Evolutionary conservation across 2,888 invertebrate genomes (phyloP), one percentile per base, ranked within the genome.

Genomic region (Philhelius pedissequus): DNA sequence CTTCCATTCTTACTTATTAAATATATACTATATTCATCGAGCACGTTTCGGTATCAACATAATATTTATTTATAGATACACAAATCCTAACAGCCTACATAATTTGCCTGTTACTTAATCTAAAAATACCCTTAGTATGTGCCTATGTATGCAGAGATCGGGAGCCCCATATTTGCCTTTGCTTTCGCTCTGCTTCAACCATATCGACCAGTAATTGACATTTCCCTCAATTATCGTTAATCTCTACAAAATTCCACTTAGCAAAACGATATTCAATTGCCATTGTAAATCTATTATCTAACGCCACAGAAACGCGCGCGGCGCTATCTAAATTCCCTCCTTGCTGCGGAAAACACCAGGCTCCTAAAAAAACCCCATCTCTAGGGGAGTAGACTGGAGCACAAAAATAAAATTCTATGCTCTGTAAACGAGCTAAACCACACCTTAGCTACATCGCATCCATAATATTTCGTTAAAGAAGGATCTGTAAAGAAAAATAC

Each of bases 191-290:
- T n/a, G n/a, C n/a, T n/a, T n/a, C n/a, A n/a, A n/a, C n/a, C 30
- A 45, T 60, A 69, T 69, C 74, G 69, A 50, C 69, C 73, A 62
- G 43, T 78, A 69, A 78, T 78, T 74, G 71, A 66, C 58, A 64
- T 79, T 79, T 66, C 56, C 79, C 83, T 66, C 79, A 79, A 83
- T 83, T 83, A 83, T 74, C 83, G 74, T 83, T 83, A 83, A 83
- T 83, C 83, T 79, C 78, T 75, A 66, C 62, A 27, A 75, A 78
- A 70, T 56, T 83, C 79, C 83, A 83, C 79, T 83, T 79, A 83
- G 83, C 83, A 78, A 79, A 79, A 79, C 64, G 83, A 79, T 79
- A 83, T 69, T 79, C 83, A 83, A 83, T 83, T 83, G 74, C 83
- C 74, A 79, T 83, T 75, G 79, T 83, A 83, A 83, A 83, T 83